Evolutionary conservation across 2,797 vertebrate genomes (phyloP).

Genomic region (Amblyopsis hoosieri): DNA sequence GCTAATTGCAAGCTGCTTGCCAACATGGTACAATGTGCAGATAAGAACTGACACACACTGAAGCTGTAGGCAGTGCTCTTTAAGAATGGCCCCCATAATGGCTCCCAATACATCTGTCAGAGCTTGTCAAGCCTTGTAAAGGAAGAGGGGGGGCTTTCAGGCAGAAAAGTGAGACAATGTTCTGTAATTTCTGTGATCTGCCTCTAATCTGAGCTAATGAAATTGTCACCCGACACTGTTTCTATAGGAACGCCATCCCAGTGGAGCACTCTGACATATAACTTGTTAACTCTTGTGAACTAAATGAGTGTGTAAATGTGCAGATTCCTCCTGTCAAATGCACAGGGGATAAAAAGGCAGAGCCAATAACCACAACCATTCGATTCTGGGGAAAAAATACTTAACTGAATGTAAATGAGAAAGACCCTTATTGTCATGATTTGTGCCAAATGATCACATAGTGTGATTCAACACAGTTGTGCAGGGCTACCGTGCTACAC

Average conservation of each 20-base stretch:
- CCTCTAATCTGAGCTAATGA: conserved; percentile 78
- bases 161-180: conserved; percentile 69
- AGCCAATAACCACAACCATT: conserved; percentile 1
- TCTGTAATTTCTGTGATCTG: conserved; percentile 66
- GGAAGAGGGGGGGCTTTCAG: conserved; percentile 55
- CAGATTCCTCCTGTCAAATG: conserved; percentile 53
- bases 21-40: neutral
- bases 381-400: too few relatives aligned
- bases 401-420: too few relatives aligned
- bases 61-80: conserved; percentile 27
- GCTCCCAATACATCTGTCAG: conserved; percentile 55
- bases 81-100: conserved; percentile 43
- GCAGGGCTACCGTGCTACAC: too few relatives aligned
- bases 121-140: conserved; percentile 55
- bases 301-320: conserved; percentile 44
- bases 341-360: conserved; percentile 44
- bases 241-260: conserved; percentile 62
- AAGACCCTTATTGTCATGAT: too few relatives aligned
- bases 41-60: conserved; percentile 1
- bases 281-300: too few relatives aligned
- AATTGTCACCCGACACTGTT: conserved; percentile 74
- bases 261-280: conserved; percentile 59
- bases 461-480: too few relatives aligned
- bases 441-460: too few relatives aligned
- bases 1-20: too few relatives aligned